A percentile compares a stretch with the other conserved stretches of the same genome.
Conservation (phyloP, 2,888 invertebrate species). For the Odontomyia ornata region DNA sequence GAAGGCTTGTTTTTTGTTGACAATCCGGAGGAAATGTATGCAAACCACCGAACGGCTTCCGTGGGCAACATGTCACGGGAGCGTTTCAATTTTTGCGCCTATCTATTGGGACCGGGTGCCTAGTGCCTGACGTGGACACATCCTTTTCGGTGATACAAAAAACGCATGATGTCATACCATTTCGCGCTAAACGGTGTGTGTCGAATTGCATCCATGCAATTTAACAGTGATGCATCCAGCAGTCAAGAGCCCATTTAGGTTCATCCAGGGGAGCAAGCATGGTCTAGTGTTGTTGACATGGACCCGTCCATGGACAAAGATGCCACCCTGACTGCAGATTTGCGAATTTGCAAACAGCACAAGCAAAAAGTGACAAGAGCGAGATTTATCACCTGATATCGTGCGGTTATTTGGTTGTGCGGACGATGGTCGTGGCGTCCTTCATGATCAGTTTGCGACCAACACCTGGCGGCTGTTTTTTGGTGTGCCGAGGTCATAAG, state of each 20-base stretch:
- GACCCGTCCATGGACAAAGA: conserved; percentile 2
- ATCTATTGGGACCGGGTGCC: background rate
- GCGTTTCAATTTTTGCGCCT: conserved; percentile 28
- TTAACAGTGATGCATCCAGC: conserved; percentile 20
- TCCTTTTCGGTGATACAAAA: background rate
- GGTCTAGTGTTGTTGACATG: background rate
- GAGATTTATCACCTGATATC: conserved; percentile 38
- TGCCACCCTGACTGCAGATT: conserved; percentile 31
- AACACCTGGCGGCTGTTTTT: conserved; percentile 24
- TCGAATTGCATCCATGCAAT: conserved; percentile 34
- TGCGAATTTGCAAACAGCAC: conserved; percentile 38
- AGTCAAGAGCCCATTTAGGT: background rate
- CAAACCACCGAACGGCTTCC: background rate
- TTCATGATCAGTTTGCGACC: background rate
- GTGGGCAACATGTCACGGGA: conserved; percentile 14
- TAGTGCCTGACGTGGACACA: background rate
- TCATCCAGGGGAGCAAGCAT: background rate
- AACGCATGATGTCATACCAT: background rate
- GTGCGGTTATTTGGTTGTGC: background rate
- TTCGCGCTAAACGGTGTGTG: conserved; percentile 32
- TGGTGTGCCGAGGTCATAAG: background rate
- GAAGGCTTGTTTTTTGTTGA: background rate
- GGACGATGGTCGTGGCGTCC: background rate
- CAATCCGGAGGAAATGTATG: background rate
- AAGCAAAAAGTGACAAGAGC: conserved; percentile 16